Evolutionary conservation across 1,140 invertebrate genomes (phyloP).

Genomic region (Penaeus vannamei): DNA sequence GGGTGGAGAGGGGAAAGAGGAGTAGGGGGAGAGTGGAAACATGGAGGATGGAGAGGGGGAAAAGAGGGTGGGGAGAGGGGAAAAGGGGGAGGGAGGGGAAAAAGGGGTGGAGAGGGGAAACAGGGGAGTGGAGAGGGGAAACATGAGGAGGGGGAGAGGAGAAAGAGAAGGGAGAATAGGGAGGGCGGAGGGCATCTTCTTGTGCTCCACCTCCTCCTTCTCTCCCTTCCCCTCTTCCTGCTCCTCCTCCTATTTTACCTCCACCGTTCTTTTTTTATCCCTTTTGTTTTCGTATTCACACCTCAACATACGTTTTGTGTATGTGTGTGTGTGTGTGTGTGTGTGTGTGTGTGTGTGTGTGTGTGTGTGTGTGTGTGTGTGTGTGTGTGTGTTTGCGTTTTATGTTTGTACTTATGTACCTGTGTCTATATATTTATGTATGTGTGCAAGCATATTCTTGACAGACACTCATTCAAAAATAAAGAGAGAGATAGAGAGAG

Average conservation of each 20-base stretch:
- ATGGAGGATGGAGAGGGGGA: background rate
- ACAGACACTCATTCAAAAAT: too few species aligned
- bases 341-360: too few species aligned
- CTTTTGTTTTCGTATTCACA: background rate
- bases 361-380: too few species aligned
- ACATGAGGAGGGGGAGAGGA: background rate
- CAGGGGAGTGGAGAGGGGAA: background rate
- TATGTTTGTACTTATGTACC: background rate
- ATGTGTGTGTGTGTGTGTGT: background rate
- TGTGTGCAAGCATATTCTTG: too few species aligned
- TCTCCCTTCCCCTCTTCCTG: background rate
- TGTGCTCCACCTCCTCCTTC: background rate
- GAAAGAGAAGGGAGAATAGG: constrained; percentile 3
- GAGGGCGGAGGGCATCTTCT: background rate
- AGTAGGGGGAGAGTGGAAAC: background rate
- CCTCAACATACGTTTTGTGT: background rate
- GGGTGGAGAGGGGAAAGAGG: constrained; percentile 8
- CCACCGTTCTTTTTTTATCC: background rate
- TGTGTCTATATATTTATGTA: background rate
- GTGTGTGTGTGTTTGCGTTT: too few species aligned
- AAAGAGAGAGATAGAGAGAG: background rate
- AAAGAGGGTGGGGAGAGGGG: background rate
- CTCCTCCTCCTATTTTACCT: background rate
- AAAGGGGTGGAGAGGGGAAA: background rate
- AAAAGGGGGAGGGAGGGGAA: constrained; percentile 4